Evolutionary conservation across 2,888 invertebrate genomes (phyloP).

Genomic region (Hylaea fasciaria): DNA sequence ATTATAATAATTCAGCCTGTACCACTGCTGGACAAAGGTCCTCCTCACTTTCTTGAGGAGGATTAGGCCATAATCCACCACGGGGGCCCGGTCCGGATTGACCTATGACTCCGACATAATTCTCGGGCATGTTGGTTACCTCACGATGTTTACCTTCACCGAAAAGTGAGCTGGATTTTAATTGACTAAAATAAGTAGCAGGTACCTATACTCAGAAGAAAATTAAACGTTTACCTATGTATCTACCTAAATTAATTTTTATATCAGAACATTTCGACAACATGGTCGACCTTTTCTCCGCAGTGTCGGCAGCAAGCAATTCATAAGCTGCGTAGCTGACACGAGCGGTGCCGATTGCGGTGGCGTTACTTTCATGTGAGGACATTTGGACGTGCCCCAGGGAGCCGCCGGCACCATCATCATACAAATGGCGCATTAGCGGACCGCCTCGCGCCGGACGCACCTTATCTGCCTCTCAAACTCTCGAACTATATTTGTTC

Average conservation of each 20-base stretch:
- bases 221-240: no score
- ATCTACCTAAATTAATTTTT: not conserved
- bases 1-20: no score
- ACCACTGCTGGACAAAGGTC: no score
- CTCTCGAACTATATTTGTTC: slow-evolving; percentile 82
- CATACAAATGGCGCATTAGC: slow-evolving; percentile 84
- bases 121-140: no score
- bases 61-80: no score
- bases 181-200: no score
- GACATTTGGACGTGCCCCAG: slow-evolving; percentile 55
- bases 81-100: no score
- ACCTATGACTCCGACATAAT: no score
- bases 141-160: no score
- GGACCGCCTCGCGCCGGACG: slow-evolving; percentile 69
- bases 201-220: no score
- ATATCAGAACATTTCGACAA: slow-evolving; percentile 8
- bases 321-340: slow-evolving; percentile 44
- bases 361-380: slow-evolving; percentile 53
- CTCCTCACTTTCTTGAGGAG: no score
- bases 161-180: no score
- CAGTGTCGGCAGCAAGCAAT: slow-evolving; percentile 34
- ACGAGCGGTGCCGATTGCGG: slow-evolving; percentile 41
- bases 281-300: slow-evolving; percentile 30
- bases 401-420: slow-evolving; percentile 66
- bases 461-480: slow-evolving; percentile 82